phyloP scores from a whole-genome alignment of 2,113 vertebrate species.

The Acinonyx jubatus region DNA sequence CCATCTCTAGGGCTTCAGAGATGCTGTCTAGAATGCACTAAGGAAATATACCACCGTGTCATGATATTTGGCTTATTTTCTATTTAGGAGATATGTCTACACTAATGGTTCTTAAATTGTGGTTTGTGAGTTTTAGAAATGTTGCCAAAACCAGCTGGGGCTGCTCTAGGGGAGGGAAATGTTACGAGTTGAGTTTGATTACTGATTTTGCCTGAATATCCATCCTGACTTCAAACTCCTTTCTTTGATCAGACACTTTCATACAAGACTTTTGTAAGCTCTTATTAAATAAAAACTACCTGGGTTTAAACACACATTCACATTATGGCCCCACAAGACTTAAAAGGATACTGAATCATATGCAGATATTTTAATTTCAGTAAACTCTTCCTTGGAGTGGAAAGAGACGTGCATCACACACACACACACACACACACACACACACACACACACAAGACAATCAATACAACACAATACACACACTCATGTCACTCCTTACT shows the following conservation, averaged over 20 bases:
- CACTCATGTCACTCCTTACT: not conserved
- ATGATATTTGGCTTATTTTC: not conserved
- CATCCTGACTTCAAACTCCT: not conserved
- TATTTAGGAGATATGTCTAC: not conserved
- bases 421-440: not conserved
- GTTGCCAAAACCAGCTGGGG: not conserved
- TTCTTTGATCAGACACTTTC: not conserved
- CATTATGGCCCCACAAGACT: not conserved
- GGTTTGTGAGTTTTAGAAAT: not conserved
- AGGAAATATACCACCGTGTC: not conserved
- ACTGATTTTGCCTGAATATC: not conserved
- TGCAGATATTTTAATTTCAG: slow-evolving; percentile 6
- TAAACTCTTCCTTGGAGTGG: not conserved
- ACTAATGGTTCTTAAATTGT: not conserved
- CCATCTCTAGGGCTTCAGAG: not conserved
- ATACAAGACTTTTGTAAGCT: not conserved
- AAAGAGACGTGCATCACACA: not conserved
- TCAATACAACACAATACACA: not conserved
- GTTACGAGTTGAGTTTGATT: not conserved
- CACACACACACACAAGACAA: not conserved
- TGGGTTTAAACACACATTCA: not conserved
- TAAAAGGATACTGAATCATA: not conserved
- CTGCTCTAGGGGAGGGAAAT: not conserved
- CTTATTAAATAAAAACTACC: not conserved
- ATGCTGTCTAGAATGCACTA: not conserved